These are phyloP conservation scores for Prostheceraeus crozeri DNA, from an alignment of 2,888 invertebrate species.

Conservation along the genomic window DNA sequence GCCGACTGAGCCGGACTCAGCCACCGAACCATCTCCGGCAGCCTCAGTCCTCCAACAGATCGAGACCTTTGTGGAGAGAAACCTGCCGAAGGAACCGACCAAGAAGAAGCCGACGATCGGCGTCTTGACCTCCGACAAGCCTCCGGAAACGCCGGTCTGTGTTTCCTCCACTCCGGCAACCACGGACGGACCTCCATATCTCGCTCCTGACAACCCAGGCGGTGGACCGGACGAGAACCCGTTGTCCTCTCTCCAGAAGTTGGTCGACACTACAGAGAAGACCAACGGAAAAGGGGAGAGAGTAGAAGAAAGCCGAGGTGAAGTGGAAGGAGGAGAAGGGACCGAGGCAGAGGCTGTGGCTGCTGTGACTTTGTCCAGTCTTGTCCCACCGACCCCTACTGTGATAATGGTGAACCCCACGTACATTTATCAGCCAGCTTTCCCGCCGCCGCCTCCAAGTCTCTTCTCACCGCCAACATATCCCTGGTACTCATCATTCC, in stretches of 20 bases:
- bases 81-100: conserved; percentile 15
- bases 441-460: neutral
- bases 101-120: neutral
- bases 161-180: neutral
- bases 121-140: conserved; percentile 13
- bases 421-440: conserved; percentile 24
- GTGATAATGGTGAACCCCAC: conserved; percentile 32
- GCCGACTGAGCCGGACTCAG: no score
- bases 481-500: conserved; percentile 8
- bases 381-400: neutral
- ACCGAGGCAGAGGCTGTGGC: no score
- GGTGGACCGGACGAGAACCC: conserved; percentile 66
- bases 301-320: neutral
- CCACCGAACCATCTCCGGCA: conserved; percentile 6
- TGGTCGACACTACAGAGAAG: conserved; percentile 75
- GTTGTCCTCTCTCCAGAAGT: conserved; percentile 81
- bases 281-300: neutral
- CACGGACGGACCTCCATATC: conserved; percentile 8
- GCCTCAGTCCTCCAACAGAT: conserved; percentile 33
- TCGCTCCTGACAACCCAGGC: conserved; percentile 44
- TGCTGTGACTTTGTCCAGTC: neutral
- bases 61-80: conserved; percentile 34
- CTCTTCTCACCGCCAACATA: conserved; percentile 7
- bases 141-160: no score
- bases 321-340: neutral